These are phyloP conservation scores for Bellardia pandia DNA, from an alignment of 2,888 invertebrate species.

Conservation along the genomic window DNA sequence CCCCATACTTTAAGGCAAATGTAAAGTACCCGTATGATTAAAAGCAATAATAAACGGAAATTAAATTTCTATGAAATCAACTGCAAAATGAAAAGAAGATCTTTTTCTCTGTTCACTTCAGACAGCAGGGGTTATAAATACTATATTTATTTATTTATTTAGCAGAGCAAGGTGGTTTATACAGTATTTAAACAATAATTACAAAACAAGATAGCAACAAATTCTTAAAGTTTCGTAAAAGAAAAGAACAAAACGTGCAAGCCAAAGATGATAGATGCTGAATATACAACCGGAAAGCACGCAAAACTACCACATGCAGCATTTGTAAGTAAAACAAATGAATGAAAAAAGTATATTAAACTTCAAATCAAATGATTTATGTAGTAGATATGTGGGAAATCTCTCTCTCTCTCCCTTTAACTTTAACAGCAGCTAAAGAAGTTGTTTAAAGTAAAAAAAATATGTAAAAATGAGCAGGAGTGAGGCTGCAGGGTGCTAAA, in stretches of 20 bases:
- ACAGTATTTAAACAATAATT: conserved; percentile 62
- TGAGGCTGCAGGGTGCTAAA: background rate
- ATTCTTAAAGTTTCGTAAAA: conserved; percentile 37
- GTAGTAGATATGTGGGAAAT: conserved; percentile 43
- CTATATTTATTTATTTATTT: conserved; percentile 35
- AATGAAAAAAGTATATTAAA: conserved; percentile 46
- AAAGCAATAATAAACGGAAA: conserved; percentile 80
- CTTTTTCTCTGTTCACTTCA: background rate
- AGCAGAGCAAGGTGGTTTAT: conserved; percentile 7
- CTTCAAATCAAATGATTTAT: conserved; percentile 79
- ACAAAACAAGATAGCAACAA: conserved; percentile 19
- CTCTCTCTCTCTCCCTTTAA: background rate
- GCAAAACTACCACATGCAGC: conserved; percentile 74
- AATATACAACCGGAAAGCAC: conserved; percentile 81
- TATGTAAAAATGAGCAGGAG: background rate
- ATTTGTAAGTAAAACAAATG: conserved; percentile 46
- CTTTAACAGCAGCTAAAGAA: conserved; percentile 19
- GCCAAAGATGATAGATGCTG: conserved; percentile 49
- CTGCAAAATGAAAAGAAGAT: conserved; percentile 9
- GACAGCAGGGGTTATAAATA: conserved; percentile 24
- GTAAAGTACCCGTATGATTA: conserved; percentile 77
- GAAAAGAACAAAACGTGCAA: conserved; percentile 17
- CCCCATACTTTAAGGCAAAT: background rate
- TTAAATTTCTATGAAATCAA: conserved; percentile 80
- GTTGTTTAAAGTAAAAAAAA: conserved; percentile 18